Base-by-base conservation (phyloP, 2,113 vertebrate species). In the Psettodes erumei region DNA sequence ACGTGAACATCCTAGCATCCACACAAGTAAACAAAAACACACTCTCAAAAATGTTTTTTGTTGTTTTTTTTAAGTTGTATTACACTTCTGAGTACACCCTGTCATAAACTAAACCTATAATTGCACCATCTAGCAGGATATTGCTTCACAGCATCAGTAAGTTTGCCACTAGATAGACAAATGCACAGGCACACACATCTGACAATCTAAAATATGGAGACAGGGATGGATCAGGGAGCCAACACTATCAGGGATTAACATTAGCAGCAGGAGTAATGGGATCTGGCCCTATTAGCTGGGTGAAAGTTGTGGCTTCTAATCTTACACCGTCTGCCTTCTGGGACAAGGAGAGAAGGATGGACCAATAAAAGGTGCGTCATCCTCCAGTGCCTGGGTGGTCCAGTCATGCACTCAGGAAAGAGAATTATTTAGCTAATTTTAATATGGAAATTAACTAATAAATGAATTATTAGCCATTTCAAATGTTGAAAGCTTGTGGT, bases 231-330 rank as follows among this genome's bases (percentile, higher is more conserved):
- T 58, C 21, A 58, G 53, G 43, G 55, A 54, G 58, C 65, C 37
- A 63, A 72, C 63, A 9, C 40, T 38, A 75, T 58, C 78, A 81
- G 66, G 81, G 77, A 83, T 85, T 76, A 71, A 73, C 81, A 85
- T 84, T 74, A 85, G 70, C 71, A 72, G 77, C 16, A 58, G 80
- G 32, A 86, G 86, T 77, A 86, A 89, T 67, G 58, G 70, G 86
- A 87, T 84, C 73, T 54, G 28, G 33, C 61, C 58, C 77, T 80
- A 64, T 86, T 83, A 87, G 77, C 82, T 50, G 81, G 70, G 60
- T 77, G 80, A 88, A 79, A 74, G 84, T 76, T 79, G 75, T 64
- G 64, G 56, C 72, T 87, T 88, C 84, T 90, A 85, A 83, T 88
- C 85, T 83, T 86, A 86, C 80, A 77, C 73, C 21, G 60, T 25